Evolutionary conservation across 2,797 vertebrate species (phyloP).

Genomic region (Sebastes cheni): DNA sequence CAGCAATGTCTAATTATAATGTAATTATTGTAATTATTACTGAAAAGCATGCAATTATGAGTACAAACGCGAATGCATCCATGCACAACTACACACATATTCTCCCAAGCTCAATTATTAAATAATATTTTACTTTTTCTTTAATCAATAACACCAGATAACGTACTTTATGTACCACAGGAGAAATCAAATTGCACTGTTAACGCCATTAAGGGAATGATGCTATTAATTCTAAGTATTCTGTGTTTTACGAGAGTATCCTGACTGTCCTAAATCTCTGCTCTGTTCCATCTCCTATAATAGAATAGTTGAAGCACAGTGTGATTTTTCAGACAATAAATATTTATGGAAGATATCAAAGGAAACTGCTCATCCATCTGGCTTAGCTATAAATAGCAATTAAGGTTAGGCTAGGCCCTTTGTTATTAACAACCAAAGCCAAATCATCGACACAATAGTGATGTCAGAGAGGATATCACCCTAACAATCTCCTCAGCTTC

Average conservation of each 20-base stretch:
- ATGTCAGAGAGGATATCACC: slow-evolving; percentile 18
- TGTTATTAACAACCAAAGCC: slow-evolving; percentile 41
- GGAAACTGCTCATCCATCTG: slow-evolving; percentile 30
- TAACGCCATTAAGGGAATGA: background rate
- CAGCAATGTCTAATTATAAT: slow-evolving; percentile 11
- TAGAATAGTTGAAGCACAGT: slow-evolving; percentile 19
- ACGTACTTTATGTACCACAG: background rate
- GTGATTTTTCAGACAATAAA: slow-evolving; percentile 60
- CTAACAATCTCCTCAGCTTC: background rate
- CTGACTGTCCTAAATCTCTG: slow-evolving; percentile 11
- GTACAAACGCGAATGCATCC: background rate
- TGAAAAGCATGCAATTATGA: background rate
- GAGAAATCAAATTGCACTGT: slow-evolving; percentile 12
- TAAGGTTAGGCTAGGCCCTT: slow-evolving; percentile 16
- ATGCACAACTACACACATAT: background rate
- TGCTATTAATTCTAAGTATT: slow-evolving; percentile 10
- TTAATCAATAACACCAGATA: background rate
- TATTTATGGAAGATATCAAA: slow-evolving; percentile 69
- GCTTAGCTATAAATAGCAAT: slow-evolving; percentile 55
- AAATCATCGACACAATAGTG: slow-evolving; percentile 38
- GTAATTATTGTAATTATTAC: background rate
- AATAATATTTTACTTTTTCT: background rate
- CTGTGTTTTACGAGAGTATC: background rate
- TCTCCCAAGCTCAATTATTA: background rate
- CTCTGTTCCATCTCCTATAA: slow-evolving; percentile 29